These are phyloP conservation scores for Aldabrachelys gigantea DNA, from an alignment of 2,113 vertebrate genomes.

Conservation along the genomic window DNA sequence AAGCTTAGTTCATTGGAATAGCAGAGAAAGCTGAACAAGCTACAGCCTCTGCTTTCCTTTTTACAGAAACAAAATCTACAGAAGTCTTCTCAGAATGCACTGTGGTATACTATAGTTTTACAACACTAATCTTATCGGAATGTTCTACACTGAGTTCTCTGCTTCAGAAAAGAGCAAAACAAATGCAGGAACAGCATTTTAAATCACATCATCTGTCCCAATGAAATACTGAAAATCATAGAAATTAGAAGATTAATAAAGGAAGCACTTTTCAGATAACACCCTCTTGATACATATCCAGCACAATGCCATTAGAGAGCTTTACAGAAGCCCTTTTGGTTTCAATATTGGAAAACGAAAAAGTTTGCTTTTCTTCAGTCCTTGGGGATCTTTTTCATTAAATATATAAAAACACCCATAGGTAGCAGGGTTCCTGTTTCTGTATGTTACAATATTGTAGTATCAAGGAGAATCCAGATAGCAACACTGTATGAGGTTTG, in stretches of 20 bases:
- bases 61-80: slow-evolving; percentile 51
- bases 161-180: slow-evolving; percentile 57
- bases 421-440: slow-evolving; percentile 75
- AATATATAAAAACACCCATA: slow-evolving; percentile 64
- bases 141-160: slow-evolving; percentile 68
- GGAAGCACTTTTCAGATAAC: slow-evolving; percentile 77
- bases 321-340: slow-evolving; percentile 70
- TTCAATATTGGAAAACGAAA: slow-evolving; percentile 63
- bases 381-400: slow-evolving; percentile 74
- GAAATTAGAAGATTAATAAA: slow-evolving; percentile 48
- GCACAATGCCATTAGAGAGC: slow-evolving; percentile 74
- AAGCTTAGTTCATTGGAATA: slow-evolving; percentile 63
- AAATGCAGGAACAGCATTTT: slow-evolving; percentile 19
- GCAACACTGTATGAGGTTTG: slow-evolving; percentile 85
- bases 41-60: slow-evolving; percentile 47
- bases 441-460: slow-evolving; percentile 71
- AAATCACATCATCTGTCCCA: slow-evolving; percentile 37
- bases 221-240: slow-evolving; percentile 76
- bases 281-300: slow-evolving; percentile 58
- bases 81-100: slow-evolving; percentile 63
- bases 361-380: slow-evolving; percentile 68
- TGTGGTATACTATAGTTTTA: slow-evolving; percentile 15
- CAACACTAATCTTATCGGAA: slow-evolving; percentile 70
- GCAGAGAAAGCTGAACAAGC: slow-evolving; percentile 48
- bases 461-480: slow-evolving; percentile 79